A percentile compares a stretch with the other conserved stretches of the same genome.
Conservation (phyloP, 2,888 invertebrate genomes). For the Ochropleura plecta region DNA sequence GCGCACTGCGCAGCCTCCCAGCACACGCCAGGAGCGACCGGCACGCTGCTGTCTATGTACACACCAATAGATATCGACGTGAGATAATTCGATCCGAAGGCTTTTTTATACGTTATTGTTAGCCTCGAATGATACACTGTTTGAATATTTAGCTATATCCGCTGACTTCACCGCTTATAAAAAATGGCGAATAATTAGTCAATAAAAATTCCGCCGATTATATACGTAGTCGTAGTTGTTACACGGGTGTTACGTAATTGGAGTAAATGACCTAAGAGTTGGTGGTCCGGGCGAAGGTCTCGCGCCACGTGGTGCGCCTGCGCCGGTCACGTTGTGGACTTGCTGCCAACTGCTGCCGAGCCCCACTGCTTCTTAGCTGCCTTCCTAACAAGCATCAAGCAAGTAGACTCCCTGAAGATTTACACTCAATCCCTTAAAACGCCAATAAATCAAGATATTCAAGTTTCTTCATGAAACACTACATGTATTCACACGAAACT, state of each 20-base stretch:
- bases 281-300: conserved; percentile 85
- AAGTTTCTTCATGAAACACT: conserved; percentile 47
- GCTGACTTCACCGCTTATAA: conserved; percentile 89
- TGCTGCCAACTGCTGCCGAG: conserved; percentile 4
- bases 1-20: conserved; percentile 72
- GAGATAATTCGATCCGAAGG: conserved; percentile 81
- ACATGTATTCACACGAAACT: conserved; percentile 65
- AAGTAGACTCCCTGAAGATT: neutral
- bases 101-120: conserved; percentile 88
- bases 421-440: conserved; percentile 28
- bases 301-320: conserved; percentile 80
- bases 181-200: conserved; percentile 90
- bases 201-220: conserved; percentile 90
- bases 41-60: conserved; percentile 33
- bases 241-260: conserved; percentile 90
- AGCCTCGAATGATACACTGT: conserved; percentile 89
- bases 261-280: conserved; percentile 89
- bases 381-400: neutral
- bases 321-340: conserved; percentile 27
- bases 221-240: conserved; percentile 84
- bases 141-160: conserved; percentile 91
- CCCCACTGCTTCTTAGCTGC: neutral
- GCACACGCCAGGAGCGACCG: conserved; percentile 36
- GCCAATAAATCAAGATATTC: conserved; percentile 49
- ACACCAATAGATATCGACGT: conserved; percentile 81